Evolutionary conservation across 2,888 invertebrate genomes (phyloP), one percentile per base, ranked within the genome.

Genomic region (Tachina fera): DNA sequence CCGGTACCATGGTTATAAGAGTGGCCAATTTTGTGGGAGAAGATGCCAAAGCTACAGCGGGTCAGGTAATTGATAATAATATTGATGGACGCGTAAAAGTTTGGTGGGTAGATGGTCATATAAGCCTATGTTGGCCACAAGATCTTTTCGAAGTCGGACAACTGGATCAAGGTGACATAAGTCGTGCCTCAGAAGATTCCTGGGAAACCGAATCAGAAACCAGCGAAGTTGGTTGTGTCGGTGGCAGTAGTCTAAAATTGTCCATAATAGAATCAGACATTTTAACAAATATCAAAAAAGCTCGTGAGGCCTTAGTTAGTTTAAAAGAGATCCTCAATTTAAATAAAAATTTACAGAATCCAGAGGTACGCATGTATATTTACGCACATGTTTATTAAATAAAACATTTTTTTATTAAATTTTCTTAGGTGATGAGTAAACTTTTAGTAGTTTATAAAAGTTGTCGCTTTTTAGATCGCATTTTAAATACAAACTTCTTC

Each of bases 101-200:
- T n/a, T 96, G 97, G 95, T 98, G 98, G 98, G 96, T 97, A 1
- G 96, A 97, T 90, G 96, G 96, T 13, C 95, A 95, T 86, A 95
- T 95, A 9, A 97, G 97, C 87, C 96, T 96, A 94, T 98, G 97
- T 91, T 98, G 97, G 96, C 98, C 98, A 0, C 98, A 98, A 91
- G 97, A 97, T 93, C 93, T 98, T 11, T 97, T 97, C 90, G 96
- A 96, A 93, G 95, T 96, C 86, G 95, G 96, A 82, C 95, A 96
- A 91, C 95, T 96, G 88, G 96, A 97, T 90, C 90, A 91, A 53
- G 95, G 95, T 0, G 96, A 96, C 79, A 96, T 96, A 86, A 94
- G 93, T 67, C 95, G 94, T 0, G 95, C 95, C 0, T 95, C 94
- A 0, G 96, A 96, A 63, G 96, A 95, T 11, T 97, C 97, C 0